Conservation (phyloP, 2,113 vertebrate genomes). For the Nannospalax galili region DNA sequence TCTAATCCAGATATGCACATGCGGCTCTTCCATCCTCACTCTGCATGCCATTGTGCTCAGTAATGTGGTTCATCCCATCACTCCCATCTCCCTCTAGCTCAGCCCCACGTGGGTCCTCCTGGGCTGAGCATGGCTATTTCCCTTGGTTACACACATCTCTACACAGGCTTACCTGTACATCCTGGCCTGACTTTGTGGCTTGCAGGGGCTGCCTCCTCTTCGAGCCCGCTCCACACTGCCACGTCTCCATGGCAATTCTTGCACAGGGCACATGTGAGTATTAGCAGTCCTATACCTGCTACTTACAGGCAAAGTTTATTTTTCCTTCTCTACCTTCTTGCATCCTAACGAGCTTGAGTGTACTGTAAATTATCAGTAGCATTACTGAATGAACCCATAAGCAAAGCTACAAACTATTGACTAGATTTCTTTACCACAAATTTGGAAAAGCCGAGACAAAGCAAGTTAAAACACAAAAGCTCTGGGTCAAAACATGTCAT, state of each 20-base stretch:
- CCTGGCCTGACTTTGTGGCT: not conserved
- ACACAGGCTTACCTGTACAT: not conserved
- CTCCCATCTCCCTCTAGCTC: not conserved
- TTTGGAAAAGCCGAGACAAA: constrained; percentile 43
- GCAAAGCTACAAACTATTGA: constrained; percentile 33
- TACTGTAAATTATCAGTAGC: not conserved
- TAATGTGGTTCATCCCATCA: not conserved
- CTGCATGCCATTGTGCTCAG: rapidly evolving
- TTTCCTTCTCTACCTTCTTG: not conserved
- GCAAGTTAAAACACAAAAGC: constrained; percentile 28
- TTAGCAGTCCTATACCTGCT: too few species aligned
- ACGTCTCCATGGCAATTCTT: rapidly evolving
- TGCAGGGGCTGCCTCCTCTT: not conserved
- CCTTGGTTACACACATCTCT: not conserved
- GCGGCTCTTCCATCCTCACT: not conserved
- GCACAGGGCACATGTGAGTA: rapidly evolving
- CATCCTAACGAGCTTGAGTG: not conserved
- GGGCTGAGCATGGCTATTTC: not conserved
- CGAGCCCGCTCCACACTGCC: not conserved
- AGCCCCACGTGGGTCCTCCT: not conserved
- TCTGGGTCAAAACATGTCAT: constrained; percentile 19
- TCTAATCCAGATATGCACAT: not conserved
- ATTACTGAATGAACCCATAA: not conserved
- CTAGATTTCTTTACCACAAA: not conserved
- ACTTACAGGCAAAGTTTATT: not conserved